Conservation (phyloP, 2,113 vertebrate genomes). For the Calidris pygmaea region DNA sequence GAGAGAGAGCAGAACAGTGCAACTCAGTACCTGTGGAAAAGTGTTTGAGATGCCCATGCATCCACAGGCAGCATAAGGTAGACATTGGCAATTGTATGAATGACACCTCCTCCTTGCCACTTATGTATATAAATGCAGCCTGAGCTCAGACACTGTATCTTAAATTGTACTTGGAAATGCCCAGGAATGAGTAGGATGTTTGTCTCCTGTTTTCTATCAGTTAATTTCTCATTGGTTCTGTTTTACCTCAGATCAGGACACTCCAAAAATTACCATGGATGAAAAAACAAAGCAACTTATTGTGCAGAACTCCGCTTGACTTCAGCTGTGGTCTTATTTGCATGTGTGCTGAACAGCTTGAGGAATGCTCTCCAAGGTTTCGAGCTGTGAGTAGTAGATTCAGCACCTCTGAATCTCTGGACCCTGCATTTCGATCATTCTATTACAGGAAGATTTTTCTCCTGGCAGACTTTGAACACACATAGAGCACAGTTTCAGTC, state of each 20-base stretch:
- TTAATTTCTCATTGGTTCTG: neutral
- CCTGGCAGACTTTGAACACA: neutral
- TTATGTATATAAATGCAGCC: neutral
- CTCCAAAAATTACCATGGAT: neutral
- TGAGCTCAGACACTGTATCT: neutral
- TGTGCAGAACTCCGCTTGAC: neutral
- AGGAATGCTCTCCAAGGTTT: neutral
- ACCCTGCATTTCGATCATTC: constrained; percentile 2
- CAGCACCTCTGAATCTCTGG: neutral
- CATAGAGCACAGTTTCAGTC: neutral
- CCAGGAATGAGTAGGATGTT: neutral
- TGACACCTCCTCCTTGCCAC: neutral
- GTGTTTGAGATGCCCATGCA: rapidly evolving
- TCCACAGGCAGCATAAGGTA: neutral
- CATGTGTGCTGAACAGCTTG: neutral
- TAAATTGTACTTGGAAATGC: neutral
- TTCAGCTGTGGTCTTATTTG: neutral
- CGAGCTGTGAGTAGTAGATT: neutral
- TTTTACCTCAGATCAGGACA: neutral
- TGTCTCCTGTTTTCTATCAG: neutral
- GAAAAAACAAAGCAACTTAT: neutral
- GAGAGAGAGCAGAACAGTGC: neutral
- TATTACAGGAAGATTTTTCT: neutral
- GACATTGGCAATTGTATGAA: neutral
- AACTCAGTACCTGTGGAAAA: neutral